A percentile compares a stretch with the other conserved stretches of the same genome.
phyloP scores from a whole-genome alignment of 2,113 vertebrate genomes.

The Dicentrarchus labrax region DNA sequence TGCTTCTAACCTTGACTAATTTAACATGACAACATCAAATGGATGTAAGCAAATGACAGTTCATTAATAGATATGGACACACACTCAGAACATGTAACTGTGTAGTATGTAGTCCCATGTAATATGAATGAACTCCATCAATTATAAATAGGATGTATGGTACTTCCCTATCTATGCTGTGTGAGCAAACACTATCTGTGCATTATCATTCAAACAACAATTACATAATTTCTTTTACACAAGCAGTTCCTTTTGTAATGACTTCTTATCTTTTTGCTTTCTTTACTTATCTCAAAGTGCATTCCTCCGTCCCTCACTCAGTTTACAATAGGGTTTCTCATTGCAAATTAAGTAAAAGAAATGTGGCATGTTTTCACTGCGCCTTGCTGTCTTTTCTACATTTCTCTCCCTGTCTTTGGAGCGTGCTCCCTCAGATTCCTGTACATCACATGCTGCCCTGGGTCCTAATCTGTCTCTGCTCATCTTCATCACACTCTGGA shows the following conservation, averaged over 20 bases:
- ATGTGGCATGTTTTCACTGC: neutral
- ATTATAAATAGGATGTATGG: slow-evolving; percentile 67
- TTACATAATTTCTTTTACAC: neutral
- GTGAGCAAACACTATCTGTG: slow-evolving; percentile 39
- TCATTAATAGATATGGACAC: slow-evolving; percentile 29
- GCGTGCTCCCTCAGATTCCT: slow-evolving; percentile 34
- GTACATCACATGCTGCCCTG: slow-evolving; percentile 47
- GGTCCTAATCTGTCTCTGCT: slow-evolving; percentile 59
- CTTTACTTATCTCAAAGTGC: slow-evolving; percentile 16
- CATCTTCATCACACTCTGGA: slow-evolving; percentile 63
- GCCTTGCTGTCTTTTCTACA: slow-evolving; percentile 4
- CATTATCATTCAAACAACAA: slow-evolving; percentile 45
- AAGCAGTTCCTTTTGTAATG: neutral
- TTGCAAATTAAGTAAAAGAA: neutral
- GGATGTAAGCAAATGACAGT: neutral
- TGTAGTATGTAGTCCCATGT: slow-evolving; percentile 52
- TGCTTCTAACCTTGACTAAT: slow-evolving; percentile 23
- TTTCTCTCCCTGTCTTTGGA: slow-evolving; percentile 12
- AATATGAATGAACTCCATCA: slow-evolving; percentile 66
- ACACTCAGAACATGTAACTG: slow-evolving; percentile 21
- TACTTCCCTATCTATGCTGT: slow-evolving; percentile 25
- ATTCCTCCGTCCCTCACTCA: neutral
- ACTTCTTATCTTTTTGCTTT: slow-evolving; percentile 9
- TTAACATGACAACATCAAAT: slow-evolving; percentile 33
- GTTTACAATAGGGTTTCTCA: neutral